phyloP scores from a whole-genome alignment of 2,113 vertebrate species.

The Gulo gulo region DNA sequence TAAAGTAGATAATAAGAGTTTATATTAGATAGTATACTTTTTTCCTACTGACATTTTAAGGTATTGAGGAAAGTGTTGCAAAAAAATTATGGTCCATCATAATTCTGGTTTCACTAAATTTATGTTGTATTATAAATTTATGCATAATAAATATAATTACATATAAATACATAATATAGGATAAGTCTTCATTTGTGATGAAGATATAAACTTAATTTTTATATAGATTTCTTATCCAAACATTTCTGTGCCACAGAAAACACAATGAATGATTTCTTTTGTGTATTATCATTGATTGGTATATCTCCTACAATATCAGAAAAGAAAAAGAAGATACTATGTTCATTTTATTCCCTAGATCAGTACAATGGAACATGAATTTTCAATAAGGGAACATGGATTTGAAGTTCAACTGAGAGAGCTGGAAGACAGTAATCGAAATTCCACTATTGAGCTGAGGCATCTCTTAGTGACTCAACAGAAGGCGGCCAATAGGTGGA shows the following conservation, averaged over 20 bases:
- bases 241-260: neutral
- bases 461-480: constrained; percentile 90
- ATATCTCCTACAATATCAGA: neutral
- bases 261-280: neutral
- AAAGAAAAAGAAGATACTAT: neutral
- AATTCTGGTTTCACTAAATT: neutral
- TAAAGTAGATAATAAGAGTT: neutral
- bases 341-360: constrained; percentile 82
- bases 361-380: constrained; percentile 91
- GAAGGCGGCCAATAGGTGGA: constrained; percentile 90
- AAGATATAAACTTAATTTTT: constrained; percentile 40
- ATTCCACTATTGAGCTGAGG: constrained; percentile 86
- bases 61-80: neutral
- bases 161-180: neutral
- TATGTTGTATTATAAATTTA: neutral
- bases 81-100: neutral
- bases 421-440: constrained; percentile 90
- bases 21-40: neutral
- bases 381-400: constrained; percentile 88
- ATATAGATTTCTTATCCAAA: neutral
- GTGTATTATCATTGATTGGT: neutral
- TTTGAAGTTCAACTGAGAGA: constrained; percentile 89
- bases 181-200: neutral
- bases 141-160: neutral
- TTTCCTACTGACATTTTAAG: neutral